Percentiles rank a stretch among this genome's conserved stretches.
Conservation (phyloP, 1,140 invertebrate species). For the Zaprionus ghesquierei region DNA sequence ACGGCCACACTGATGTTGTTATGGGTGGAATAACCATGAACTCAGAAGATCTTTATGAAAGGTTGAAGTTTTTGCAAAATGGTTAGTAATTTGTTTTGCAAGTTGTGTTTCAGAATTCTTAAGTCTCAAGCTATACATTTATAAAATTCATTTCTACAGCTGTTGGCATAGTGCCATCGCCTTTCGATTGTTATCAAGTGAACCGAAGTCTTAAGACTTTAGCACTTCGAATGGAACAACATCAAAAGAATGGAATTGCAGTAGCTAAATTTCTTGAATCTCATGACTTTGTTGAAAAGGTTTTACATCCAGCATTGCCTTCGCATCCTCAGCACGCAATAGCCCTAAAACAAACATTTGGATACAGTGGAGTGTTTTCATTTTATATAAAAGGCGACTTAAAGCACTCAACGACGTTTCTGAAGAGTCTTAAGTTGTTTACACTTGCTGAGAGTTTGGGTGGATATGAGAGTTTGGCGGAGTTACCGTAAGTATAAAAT, state of each 20-base stretch:
- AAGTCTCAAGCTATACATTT: background rate
- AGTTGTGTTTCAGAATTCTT: background rate
- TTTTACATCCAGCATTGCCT: constrained; percentile 93
- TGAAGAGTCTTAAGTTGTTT: constrained; percentile 91
- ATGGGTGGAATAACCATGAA: constrained; percentile 95
- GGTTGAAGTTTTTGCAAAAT: constrained; percentile 94
- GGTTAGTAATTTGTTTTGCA: constrained; percentile 85
- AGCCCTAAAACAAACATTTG: constrained; percentile 91
- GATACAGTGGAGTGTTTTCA: constrained; percentile 96
- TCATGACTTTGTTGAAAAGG: constrained; percentile 90
- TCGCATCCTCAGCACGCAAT: constrained; percentile 96
- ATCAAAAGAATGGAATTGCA: constrained; percentile 90
- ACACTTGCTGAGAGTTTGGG: constrained; percentile 97
- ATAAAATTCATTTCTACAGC: constrained; percentile 83
- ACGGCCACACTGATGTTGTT: constrained; percentile 98
- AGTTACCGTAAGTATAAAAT: constrained; percentile 89
- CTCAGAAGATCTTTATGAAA: constrained; percentile 88
- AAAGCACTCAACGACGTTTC: constrained; percentile 90
- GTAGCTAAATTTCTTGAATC: constrained; percentile 92
- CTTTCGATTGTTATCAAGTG: constrained; percentile 97
- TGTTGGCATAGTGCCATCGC: constrained; percentile 95
- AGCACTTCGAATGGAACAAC: constrained; percentile 94
- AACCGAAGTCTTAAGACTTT: constrained; percentile 98
- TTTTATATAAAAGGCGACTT: constrained; percentile 93
- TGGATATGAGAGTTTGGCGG: constrained; percentile 96